Conservation (phyloP, 2,797 vertebrate genomes). For the Xenentodon cancila region DNA sequence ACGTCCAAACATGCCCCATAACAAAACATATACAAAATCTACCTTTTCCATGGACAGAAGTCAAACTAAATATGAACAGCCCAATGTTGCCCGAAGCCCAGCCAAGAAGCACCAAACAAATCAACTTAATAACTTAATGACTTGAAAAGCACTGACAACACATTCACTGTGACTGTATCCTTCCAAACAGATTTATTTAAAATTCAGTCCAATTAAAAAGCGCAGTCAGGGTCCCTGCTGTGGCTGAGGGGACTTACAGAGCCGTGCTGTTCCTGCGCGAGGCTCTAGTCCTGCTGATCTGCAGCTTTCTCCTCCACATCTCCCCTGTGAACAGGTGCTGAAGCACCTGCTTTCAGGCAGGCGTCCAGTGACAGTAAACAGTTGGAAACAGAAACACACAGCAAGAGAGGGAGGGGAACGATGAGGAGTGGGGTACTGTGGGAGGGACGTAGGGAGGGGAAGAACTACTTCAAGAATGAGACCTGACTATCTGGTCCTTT, state of each 20-base stretch:
- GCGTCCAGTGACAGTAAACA: constrained; percentile 11
- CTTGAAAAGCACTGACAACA: constrained; percentile 8
- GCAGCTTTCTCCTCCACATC: constrained; percentile 78
- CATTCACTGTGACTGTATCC: neutral
- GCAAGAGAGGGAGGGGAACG: neutral
- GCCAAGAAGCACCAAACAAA: neutral
- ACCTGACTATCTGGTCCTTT: constrained; percentile 72
- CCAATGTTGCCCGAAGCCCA: neutral
- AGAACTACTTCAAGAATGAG: constrained; percentile 52
- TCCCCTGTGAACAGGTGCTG: constrained; percentile 45
- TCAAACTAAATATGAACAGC: neutral
- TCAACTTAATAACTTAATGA: neutral
- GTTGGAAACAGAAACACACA: constrained; percentile 10
- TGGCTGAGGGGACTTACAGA: constrained; percentile 56
- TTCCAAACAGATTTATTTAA: neutral
- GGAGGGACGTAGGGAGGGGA: constrained; percentile 5
- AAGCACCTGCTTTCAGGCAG: constrained; percentile 46
- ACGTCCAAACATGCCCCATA: too few species aligned
- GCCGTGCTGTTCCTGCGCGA: constrained; percentile 44
- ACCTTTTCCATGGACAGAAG: too few species aligned
- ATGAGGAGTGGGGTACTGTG: neutral
- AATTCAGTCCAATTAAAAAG: neutral
- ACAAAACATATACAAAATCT: too few species aligned
- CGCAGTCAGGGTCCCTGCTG: neutral
- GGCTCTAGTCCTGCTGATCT: constrained; percentile 58